Evolutionary conservation across 2,113 vertebrate species (phyloP), one percentile per base, ranked within the genome.

Genomic region (Corythaeola cristata): DNA sequence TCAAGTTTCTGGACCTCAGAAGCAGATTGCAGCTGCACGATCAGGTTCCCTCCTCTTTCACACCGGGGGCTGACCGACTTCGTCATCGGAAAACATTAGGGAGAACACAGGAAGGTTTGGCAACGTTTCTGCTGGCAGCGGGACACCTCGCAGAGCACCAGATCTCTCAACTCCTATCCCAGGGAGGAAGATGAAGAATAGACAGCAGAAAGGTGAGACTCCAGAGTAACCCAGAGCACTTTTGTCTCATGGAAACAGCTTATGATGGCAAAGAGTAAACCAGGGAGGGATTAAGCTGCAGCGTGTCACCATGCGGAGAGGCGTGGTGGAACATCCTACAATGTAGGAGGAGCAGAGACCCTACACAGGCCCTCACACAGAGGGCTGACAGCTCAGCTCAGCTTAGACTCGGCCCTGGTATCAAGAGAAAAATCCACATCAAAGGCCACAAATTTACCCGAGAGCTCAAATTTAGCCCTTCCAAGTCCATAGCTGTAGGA

Each of bases 11-110:
- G 74, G 78, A 41, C 7, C 39, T 37, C 58, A 17, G 58, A 6
- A 50, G n/a, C n/a, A 53, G 66, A 35, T 1, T 5, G 74, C 27
- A 32, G 76, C 32, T 19, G 67, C 28, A 12, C 2, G 2, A 28
- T 7, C 0, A 1, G n/a, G 67, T 9, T 50, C 52, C 44, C 7
- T 33, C 44, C 81, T 85, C 67, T 41, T 4, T 37, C 94, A 32
- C 2, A 19, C n/a, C 3, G 0, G 33, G 17, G 28, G 15, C 26
- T 91, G 50, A 5, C 27, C 1, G 12, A 49, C 1, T 4, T 3
- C 1, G 4, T 3, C 13, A 23, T 10, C 0, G 0, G 26, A 47
- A 26, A n/a, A 64, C 23, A 2, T 3, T 6, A 15, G 7, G 52
- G 68, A 62, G 66, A 47, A 62, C n/a, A 21, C 20, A 35, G 16